Conservation (phyloP, 2,888 invertebrate genomes). For the Galerucella pusilla region DNA sequence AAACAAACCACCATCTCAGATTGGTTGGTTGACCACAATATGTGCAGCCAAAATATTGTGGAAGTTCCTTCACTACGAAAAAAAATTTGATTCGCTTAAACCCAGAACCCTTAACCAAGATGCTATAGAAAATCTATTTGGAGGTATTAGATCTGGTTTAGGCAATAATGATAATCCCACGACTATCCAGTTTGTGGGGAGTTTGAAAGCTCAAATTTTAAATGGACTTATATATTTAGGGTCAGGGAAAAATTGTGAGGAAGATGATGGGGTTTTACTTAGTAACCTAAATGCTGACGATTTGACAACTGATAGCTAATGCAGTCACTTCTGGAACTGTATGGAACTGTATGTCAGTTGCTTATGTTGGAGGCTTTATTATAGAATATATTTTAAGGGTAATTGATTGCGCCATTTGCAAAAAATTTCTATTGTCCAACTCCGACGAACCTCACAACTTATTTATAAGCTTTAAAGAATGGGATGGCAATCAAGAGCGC, state of each 20-base stretch:
- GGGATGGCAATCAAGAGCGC: constrained; percentile 2
- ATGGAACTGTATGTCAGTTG: constrained; percentile 18
- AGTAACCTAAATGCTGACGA: constrained; percentile 17
- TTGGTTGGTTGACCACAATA: constrained; percentile 20
- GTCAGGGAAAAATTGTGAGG: constrained; percentile 21
- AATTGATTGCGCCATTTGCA: too few species aligned
- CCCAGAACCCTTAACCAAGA: constrained; percentile 23
- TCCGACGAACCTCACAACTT: background rate
- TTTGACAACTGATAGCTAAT: too few species aligned
- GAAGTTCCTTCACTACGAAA: constrained; percentile 11
- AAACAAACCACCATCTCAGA: constrained; percentile 22
- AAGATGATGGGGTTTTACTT: constrained; percentile 20
- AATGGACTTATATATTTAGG: constrained; percentile 21
- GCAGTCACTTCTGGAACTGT: too few species aligned
- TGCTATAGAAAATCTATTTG: constrained; percentile 24
- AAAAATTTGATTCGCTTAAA: constrained; percentile 17
- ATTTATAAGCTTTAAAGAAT: constrained; percentile 4
- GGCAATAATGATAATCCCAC: constrained; percentile 25
- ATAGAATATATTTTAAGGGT: background rate
- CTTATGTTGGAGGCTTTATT: constrained; percentile 20
- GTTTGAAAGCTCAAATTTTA: constrained; percentile 23
- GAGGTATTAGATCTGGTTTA: constrained; percentile 20
- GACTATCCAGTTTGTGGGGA: constrained; percentile 22
- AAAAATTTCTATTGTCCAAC: too few species aligned
- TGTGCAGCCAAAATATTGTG: constrained; percentile 9